Evolutionary conservation across 1,140 invertebrate species (phyloP), one percentile per base, ranked within the genome.

Genomic region (Odontomachus brunneus): DNA sequence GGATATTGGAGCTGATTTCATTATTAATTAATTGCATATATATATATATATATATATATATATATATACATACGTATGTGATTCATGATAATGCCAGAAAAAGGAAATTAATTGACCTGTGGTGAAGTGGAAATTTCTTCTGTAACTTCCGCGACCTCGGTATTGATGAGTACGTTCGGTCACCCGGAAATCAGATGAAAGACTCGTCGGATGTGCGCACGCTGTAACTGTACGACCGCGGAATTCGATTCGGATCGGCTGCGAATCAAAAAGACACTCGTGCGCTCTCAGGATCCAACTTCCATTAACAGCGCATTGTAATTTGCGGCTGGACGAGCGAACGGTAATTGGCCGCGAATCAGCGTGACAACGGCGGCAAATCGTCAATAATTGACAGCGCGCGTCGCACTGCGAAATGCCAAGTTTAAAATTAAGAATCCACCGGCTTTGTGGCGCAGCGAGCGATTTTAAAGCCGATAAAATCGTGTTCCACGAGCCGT

Each of bases 221-320:
- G 12, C 11, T 63, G 3, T 29, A 60, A 19, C 55, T 48, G 19
- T 62, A 33, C 11, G 14, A 66, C 0, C n/a, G n/a, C 15, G 15
- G 14, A 53, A 76, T 49, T 66, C 2, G 26, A 76, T 76, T 65
- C 3, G 12, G n/a, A 76, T 51, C 24, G 29, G 4, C 19, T 2
- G 26, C 66, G 66, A 55, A 76, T 66, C 26, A 26, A 19, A 66
- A 53, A 19, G 66, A n/a, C n/a, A n/a, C n/a, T 76, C 29, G 48
- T 48, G 59, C 12, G n/a, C 15, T 33, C 17, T 44, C 49, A 22
- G 55, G 67, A 78, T 78, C 4, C 74, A 78, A 67, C 49, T 78
- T 78, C 29, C 62, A 78, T 78, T 78, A 67, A 67, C 62, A 15
- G 5, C 26, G 62, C 29, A 55, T 38, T 67, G 49, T 78, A 55